Evolutionary conservation across 2,888 invertebrate species (phyloP).

Genomic region (Caenorhabditis virilis): DNA sequence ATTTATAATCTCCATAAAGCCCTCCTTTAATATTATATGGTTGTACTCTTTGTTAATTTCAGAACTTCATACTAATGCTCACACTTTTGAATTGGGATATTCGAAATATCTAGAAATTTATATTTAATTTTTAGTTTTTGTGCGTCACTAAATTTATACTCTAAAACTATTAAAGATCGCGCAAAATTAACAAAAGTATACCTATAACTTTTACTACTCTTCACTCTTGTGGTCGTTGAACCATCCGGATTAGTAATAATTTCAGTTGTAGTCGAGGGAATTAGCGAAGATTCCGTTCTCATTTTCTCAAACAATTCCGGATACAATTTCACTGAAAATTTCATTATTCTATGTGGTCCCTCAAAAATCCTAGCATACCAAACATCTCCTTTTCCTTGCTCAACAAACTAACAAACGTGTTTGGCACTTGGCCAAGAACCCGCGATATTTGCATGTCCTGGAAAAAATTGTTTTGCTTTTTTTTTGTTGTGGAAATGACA

Average conservation of each 20-base stretch:
- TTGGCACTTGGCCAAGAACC: conserved; percentile 49
- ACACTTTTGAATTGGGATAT: too few species aligned
- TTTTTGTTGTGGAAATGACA: background rate
- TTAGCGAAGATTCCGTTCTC: conserved; percentile 49
- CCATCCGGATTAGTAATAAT: conserved; percentile 64
- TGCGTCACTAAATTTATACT: background rate
- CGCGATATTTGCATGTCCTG: conserved; percentile 48
- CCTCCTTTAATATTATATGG: too few species aligned
- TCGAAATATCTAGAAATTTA: too few species aligned
- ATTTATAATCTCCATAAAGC: too few species aligned
- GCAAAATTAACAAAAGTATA: too few species aligned
- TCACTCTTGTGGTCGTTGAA: conserved; percentile 56
- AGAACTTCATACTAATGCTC: too few species aligned
- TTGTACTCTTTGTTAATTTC: too few species aligned
- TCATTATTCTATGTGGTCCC: background rate
- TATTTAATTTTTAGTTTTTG: too few species aligned
- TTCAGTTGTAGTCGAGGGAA: conserved; percentile 51
- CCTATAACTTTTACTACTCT: conserved; percentile 59
- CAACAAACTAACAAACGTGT: conserved; percentile 57
- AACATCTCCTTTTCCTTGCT: conserved; percentile 56
- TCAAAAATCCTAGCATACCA: conserved; percentile 12
- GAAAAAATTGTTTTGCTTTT: conserved; percentile 3
- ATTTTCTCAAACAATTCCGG: conserved; percentile 64
- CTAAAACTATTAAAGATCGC: too few species aligned
- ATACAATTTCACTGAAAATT: conserved; percentile 54